Evolutionary conservation across 2,888 invertebrate genomes (phyloP).

Genomic region (Drosophila neotestacea): DNA sequence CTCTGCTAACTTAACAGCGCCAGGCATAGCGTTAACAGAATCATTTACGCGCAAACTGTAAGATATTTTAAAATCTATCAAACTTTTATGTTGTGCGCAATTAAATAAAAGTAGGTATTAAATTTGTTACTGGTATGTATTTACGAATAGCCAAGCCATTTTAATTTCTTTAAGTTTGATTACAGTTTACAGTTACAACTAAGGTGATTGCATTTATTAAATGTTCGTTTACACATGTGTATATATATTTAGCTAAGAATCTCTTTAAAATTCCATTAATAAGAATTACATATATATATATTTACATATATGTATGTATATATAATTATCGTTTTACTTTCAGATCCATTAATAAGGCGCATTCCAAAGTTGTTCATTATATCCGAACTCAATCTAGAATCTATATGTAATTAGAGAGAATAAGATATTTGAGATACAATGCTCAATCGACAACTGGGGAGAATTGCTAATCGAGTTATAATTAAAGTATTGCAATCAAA

Average conservation of each 20-base stretch:
- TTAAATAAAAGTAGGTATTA: conserved; percentile 16
- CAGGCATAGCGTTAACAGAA: conserved; percentile 8
- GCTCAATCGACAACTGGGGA: conserved; percentile 5
- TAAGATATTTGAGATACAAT: conserved; percentile 57
- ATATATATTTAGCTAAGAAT: conserved; percentile 76
- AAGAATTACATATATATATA: conserved; percentile 48
- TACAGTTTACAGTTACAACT: conserved; percentile 75
- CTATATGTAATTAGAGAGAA: conserved; percentile 73
- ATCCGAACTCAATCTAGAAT: conserved; percentile 73
- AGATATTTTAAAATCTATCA: neutral
- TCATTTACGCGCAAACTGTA: neutral
- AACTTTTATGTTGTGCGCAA: neutral
- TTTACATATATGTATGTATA: conserved; percentile 36
- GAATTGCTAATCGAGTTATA: conserved; percentile 49
- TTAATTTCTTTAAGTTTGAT: conserved; percentile 70
- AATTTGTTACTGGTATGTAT: conserved; percentile 46
- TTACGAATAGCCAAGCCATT: conserved; percentile 81
- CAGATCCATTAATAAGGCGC: conserved; percentile 81
- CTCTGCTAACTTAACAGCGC: conserved; percentile 25
- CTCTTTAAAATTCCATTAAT: conserved; percentile 55
- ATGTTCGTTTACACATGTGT: conserved; percentile 55
- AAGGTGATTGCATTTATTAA: conserved; percentile 77
- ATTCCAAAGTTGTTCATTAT: conserved; percentile 70
- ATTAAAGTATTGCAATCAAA: conserved; percentile 41
- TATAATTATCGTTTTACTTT: conserved; percentile 48